Evolutionary conservation across 2,888 invertebrate species (phyloP).

Genomic region (Antheraea yamamai): DNA sequence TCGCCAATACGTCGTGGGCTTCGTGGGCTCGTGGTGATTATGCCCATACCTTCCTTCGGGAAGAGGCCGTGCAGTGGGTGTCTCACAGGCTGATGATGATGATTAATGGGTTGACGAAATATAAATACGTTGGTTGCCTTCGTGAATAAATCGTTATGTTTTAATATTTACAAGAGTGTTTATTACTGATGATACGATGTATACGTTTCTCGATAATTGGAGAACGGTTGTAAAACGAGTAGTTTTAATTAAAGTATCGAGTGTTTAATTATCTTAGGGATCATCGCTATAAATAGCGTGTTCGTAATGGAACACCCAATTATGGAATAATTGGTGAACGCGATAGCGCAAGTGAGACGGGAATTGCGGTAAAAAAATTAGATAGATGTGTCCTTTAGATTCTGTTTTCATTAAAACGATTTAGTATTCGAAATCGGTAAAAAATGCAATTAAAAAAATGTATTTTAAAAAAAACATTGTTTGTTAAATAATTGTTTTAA

Average conservation of each 20-base stretch:
- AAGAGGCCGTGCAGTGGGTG: too few relatives aligned
- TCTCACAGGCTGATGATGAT: too few relatives aligned
- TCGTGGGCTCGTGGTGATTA: too few relatives aligned
- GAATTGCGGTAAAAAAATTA: neutral
- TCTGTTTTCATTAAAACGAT: neutral
- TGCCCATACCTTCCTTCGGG: too few relatives aligned
- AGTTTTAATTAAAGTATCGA: slow-evolving; percentile 12
- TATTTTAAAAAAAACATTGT: too few relatives aligned
- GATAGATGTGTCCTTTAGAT: neutral
- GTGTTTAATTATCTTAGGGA: slow-evolving; percentile 4
- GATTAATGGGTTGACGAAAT: too few relatives aligned
- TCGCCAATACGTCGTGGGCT: too few relatives aligned
- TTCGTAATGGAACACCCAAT: slow-evolving; percentile 1
- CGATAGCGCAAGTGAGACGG: neutral
- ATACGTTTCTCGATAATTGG: neutral
- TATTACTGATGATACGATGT: neutral
- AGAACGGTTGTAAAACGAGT: neutral
- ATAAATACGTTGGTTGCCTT: too few relatives aligned
- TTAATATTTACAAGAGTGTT: neutral
- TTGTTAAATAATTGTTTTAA: too few relatives aligned
- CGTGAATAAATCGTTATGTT: neutral
- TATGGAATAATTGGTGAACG: slow-evolving; percentile 10
- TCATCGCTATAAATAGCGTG: slow-evolving; percentile 1
- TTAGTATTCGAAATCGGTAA: too few relatives aligned
- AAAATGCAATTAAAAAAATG: too few relatives aligned